phyloP scores from a whole-genome alignment of 2,888 invertebrate genomes.

The Andrena dorsata region DNA sequence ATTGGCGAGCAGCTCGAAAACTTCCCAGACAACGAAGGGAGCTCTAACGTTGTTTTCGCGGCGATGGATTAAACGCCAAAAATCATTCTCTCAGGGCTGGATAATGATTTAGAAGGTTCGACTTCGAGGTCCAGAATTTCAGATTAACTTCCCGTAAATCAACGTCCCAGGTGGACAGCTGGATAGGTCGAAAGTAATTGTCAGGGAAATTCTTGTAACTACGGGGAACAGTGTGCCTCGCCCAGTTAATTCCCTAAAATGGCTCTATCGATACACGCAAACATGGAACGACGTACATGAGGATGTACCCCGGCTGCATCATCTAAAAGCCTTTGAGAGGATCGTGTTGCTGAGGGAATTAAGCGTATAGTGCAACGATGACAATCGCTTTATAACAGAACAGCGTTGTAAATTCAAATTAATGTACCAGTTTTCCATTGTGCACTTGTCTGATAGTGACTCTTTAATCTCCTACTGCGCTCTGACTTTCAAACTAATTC shows the following conservation, averaged over 20 bases:
- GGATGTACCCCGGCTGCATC: conserved; percentile 3
- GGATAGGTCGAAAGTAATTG: conserved; percentile 18
- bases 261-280: conserved; percentile 29
- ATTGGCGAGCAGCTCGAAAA: conserved; percentile 47
- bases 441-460: not conserved
- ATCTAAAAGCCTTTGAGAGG: conserved; percentile 21
- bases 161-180: not conserved
- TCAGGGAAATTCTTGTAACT: conserved; percentile 17
- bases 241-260: conserved; percentile 28
- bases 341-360: conserved; percentile 13
- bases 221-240: not conserved
- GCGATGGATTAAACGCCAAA: conserved; percentile 52
- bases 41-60: conserved; percentile 1
- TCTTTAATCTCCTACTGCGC: not conserved
- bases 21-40: not conserved
- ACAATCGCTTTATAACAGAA: not conserved
- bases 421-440: not conserved
- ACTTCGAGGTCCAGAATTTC: conserved; percentile 5
- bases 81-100: conserved; percentile 39
- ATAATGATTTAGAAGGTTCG: conserved; percentile 18
- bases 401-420: not conserved
- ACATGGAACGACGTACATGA: conserved; percentile 13
- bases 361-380: conserved; percentile 4
- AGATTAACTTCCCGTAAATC: conserved; percentile 26
- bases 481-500: not conserved